Base-by-base conservation (phyloP, 2,113 vertebrate genomes). In the Dipodomys stephensi region DNA sequence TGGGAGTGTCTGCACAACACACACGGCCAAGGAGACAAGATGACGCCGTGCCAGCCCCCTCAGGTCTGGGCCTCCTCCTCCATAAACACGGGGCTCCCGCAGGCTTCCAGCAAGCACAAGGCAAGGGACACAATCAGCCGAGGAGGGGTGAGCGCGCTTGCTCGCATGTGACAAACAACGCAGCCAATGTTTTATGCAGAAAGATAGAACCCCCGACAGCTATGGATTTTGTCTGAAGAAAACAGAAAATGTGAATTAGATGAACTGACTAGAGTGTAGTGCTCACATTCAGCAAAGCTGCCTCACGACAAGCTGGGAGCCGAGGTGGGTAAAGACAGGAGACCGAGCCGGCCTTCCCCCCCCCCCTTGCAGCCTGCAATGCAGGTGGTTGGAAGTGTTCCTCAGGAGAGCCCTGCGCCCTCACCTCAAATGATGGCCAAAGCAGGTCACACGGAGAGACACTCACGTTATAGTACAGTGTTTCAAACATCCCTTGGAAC, bases 401-500 rank as follows among this genome's bases (percentile, higher is more conserved):
- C 30, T 7, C 73, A 83, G 68, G 22, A 93, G 44, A 65, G 28
- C 80, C 2, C 2, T 18, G 2, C 7, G 4, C 1, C 16, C 77
- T 88, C 30, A 64, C 5, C 3, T 20, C 3, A 10, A 72, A 35
- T 11, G 19, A 30, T 25, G 32, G 6, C 27, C 39, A 44, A 23
- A 60, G 16, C 6, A 11, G n/a, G 79, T 65, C 69, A 32, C 28
- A 80, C 46, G 65, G 44, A 73, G 68, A 88, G 60, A 78, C 19
- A 77, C 46, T 73, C 71, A 79, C 30, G 76, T 86, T 49, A 72
- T 60, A 83, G 71, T 64, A 44, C 12, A 78, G 83, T 92, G 35
- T 53, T 87, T 90, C 4, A 76, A 87, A 84, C 83, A 90, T 68
- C 30, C 30, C 32, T 68, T 93, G 27, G 44, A 87, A 76, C 65